phyloP scores from a whole-genome alignment of 2,797 vertebrate species.

The Acipenser oxyrinchus region DNA sequence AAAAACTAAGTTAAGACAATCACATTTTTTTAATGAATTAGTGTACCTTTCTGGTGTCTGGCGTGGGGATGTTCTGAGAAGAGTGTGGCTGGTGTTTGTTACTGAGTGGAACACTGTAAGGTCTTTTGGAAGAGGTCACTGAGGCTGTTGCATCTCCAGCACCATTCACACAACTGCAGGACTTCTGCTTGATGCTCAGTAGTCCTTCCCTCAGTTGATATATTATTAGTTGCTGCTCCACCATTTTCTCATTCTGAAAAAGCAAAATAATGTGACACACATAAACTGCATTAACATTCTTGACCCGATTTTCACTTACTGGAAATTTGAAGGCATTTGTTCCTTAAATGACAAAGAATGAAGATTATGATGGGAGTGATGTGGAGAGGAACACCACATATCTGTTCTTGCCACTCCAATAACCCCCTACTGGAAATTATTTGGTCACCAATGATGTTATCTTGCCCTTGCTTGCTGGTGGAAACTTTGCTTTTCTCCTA shows the following conservation, averaged over 20 bases:
- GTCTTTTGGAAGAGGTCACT: constrained; percentile 42
- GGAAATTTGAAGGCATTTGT: too few relatives aligned
- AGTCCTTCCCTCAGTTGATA: constrained; percentile 60
- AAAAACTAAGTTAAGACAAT: background rate
- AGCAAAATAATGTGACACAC: constrained; percentile 16
- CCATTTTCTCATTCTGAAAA: constrained; percentile 73
- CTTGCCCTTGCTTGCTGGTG: too few relatives aligned
- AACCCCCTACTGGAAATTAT: too few relatives aligned
- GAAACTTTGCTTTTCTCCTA: too few relatives aligned
- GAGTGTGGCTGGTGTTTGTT: constrained; percentile 21
- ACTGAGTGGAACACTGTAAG: constrained; percentile 62
- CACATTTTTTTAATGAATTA: background rate
- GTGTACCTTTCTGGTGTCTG: constrained; percentile 58
- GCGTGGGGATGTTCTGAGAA: constrained; percentile 30
- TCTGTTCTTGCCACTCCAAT: too few relatives aligned
- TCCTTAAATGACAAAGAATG: too few relatives aligned
- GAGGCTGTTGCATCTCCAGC: constrained; percentile 31
- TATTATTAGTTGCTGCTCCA: constrained; percentile 75
- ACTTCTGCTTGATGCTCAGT: constrained; percentile 33
- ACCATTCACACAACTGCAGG: constrained; percentile 21
- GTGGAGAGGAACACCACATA: too few relatives aligned
- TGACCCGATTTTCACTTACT: background rate
- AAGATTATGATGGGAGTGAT: too few relatives aligned
- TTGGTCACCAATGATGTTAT: too few relatives aligned
- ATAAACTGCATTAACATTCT: background rate